A percentile compares a stretch with the other conserved stretches of the same genome.
Conservation (phyloP, 1,140 invertebrate genomes). For the Drosophila neocordata region DNA sequence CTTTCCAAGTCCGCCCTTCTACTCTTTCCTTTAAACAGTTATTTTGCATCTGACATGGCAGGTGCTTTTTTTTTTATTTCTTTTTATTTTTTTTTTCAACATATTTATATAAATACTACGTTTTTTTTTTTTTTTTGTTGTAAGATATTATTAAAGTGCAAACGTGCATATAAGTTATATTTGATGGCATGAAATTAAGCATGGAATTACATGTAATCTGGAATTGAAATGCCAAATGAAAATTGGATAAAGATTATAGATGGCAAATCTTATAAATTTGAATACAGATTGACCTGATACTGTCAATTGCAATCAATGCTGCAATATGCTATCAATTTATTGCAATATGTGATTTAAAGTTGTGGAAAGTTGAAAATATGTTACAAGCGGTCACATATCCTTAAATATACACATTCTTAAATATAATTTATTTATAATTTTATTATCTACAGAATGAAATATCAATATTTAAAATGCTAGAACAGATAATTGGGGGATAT, state of each 20-base stretch:
- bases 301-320: neutral
- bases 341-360: no score
- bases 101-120: slow-evolving; percentile 1
- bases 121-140: neutral
- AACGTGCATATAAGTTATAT: slow-evolving; percentile 50
- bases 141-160: slow-evolving; percentile 40
- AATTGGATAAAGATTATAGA: slow-evolving; percentile 1
- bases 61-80: neutral
- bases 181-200: slow-evolving; percentile 32
- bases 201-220: slow-evolving; percentile 23
- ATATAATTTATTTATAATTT: no score
- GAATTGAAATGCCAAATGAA: slow-evolving; percentile 22
- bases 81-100: neutral
- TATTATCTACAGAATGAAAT: no score
- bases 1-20: neutral
- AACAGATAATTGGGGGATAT: no score
- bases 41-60: slow-evolving; percentile 45
- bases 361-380: no score
- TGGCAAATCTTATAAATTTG: neutral
- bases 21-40: slow-evolving; percentile 25
- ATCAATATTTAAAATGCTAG: no score
- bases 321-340: neutral
- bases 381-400: no score
- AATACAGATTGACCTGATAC: neutral
- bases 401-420: no score